Percentiles rank a stretch among this genome's conserved stretches.
Evolutionary conservation across 1,140 invertebrate species (phyloP).

Genomic region (Trichomalopsis sarcophagae): DNA sequence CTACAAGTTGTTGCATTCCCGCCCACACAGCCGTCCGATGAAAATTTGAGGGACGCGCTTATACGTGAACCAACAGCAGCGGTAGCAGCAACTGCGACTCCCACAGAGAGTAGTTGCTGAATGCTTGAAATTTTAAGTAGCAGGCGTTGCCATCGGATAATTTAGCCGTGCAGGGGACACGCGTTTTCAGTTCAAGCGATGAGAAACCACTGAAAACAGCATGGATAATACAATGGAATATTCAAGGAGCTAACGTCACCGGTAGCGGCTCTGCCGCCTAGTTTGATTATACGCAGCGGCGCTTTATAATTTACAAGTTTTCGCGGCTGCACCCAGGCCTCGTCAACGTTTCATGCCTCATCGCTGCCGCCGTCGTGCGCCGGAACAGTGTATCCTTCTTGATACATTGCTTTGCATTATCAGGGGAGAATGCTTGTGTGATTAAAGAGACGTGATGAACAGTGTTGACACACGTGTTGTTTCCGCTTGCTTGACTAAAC

Average conservation of each 20-base stretch:
- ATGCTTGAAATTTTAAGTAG: slow-evolving; percentile 25
- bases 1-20: neutral
- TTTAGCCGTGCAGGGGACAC: neutral
- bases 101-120: neutral
- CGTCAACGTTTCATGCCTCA: slow-evolving; percentile 25
- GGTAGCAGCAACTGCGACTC: neutral
- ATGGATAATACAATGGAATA: slow-evolving; percentile 41
- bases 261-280: neutral
- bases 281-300: slow-evolving; percentile 42
- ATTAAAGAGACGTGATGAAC: neutral
- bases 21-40: neutral
- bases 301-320: slow-evolving; percentile 29
- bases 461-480: neutral
- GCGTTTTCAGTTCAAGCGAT: slow-evolving; percentile 7
- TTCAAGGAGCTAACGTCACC: neutral
- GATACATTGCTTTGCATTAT: slow-evolving; percentile 1
- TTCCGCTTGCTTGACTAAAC: neutral
- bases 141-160: slow-evolving; percentile 1
- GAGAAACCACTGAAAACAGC: slow-evolving; percentile 6
- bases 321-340: neutral
- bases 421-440: neutral
- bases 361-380: neutral
- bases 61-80: neutral
- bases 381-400: neutral
- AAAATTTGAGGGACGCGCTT: slow-evolving; percentile 33